Conservation (phyloP, 2,797 vertebrate species). For the Cottoperca gobio region DNA sequence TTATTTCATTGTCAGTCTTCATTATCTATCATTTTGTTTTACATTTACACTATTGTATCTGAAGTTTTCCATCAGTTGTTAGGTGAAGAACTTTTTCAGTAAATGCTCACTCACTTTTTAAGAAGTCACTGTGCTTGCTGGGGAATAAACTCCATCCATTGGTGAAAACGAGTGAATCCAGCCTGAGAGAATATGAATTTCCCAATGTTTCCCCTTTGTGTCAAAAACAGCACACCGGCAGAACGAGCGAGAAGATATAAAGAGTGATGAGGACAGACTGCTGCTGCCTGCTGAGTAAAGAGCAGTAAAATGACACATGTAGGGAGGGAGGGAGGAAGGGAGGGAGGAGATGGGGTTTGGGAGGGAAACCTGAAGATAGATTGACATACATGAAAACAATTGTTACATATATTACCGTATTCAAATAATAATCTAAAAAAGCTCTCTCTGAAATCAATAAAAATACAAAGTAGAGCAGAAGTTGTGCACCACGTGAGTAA, state of each 20-base stretch:
- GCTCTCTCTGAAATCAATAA: not conserved
- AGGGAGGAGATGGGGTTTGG: slow-evolving; percentile 13
- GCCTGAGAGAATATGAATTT: slow-evolving; percentile 71
- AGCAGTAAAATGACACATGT: slow-evolving; percentile 66
- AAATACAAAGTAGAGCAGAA: not conserved
- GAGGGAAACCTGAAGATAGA: slow-evolving; percentile 47
- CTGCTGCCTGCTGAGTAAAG: slow-evolving; percentile 59
- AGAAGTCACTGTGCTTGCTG: slow-evolving; percentile 87
- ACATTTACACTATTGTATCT: not conserved
- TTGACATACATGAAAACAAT: slow-evolving; percentile 20
- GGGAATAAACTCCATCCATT: slow-evolving; percentile 92
- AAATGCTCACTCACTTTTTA: slow-evolving; percentile 90
- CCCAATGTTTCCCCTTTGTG: slow-evolving; percentile 17
- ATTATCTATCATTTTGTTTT: not conserved
- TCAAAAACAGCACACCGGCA: not conserved
- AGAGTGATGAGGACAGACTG: slow-evolving; percentile 60
- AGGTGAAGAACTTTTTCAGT: slow-evolving; percentile 23
- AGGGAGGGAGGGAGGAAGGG: slow-evolving; percentile 6
- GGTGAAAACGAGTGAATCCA: slow-evolving; percentile 94
- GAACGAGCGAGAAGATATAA: slow-evolving; percentile 26
- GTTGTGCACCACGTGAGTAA: not conserved
- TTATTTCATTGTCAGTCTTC: not conserved
- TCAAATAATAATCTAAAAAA: slow-evolving; percentile 10
- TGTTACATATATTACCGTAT: not conserved
- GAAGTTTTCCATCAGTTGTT: not conserved